Evolutionary conservation across 1,140 invertebrate species (phyloP), one percentile per base, ranked within the genome.

Genomic region (Thereuonema tuberculata): DNA sequence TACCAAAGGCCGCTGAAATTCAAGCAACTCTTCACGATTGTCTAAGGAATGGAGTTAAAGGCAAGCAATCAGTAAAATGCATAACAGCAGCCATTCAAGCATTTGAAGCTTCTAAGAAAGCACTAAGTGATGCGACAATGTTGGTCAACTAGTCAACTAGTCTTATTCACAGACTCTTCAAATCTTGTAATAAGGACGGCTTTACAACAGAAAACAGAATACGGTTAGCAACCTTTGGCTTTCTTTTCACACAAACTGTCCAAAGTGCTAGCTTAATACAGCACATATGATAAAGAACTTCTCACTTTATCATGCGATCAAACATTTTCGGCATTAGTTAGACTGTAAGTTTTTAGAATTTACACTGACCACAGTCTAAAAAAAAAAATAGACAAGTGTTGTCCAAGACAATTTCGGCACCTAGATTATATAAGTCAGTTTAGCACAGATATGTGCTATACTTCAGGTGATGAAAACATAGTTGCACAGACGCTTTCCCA

Each of bases 211-310:
- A n/a, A n/a, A n/a, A n/a, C n/a, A n/a, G n/a, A n/a, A n/a, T n/a
- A n/a, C n/a, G n/a, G n/a, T n/a, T n/a, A n/a, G 31, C 24, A 54
- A 12, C 47, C 47, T 15, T 48, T 58, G 14, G 25, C 12, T 15
- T 58, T 61, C 20, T 61, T 61, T 31, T 48, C 49, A 5, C 50
- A 53, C 12, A 49, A 58, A 15, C 48, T 62, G 1, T 47, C 24
- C 37, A 1, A 23, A 25, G 15, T 27, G 2, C 12, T 59, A 25
- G 5, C 5, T 20, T 9, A 25, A 5, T 52, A 52, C 49, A 25
- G 20, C 20, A 20, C 25, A 5, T 52, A 23, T 25, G 49, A 52
- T 20, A 52, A 17, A 37, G 49, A 52, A 52, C 20, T 52, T 9
- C 49, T 52, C 20, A 20, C 5, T 52, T 5, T 52, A 52, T 52